These are phyloP conservation scores for Cinclus mexicanus DNA, from an alignment of 2,113 vertebrate species.

Conservation along the genomic window DNA sequence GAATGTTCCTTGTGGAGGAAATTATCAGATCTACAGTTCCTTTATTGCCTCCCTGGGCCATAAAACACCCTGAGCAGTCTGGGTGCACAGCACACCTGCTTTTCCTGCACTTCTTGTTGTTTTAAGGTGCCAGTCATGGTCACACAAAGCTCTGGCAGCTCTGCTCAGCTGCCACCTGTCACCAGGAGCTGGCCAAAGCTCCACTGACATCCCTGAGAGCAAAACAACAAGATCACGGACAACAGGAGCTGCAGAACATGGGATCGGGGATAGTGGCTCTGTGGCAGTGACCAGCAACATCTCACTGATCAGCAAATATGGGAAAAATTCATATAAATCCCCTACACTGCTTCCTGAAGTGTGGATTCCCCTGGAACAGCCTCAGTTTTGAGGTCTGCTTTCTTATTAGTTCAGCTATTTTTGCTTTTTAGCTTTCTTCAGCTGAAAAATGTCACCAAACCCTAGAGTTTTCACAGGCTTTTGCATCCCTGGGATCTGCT, in stretches of 20 bases:
- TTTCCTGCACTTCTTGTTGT: rapidly evolving
- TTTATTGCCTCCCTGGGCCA: background rate
- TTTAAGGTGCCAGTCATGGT: rapidly evolving
- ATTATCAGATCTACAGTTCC: rapidly evolving
- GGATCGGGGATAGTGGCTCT: background rate
- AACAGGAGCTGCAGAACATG: background rate
- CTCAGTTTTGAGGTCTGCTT: background rate
- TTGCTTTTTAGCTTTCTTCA: background rate
- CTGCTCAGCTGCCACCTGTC: background rate
- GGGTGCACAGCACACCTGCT: background rate
- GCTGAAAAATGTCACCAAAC: background rate
- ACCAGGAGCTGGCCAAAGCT: background rate
- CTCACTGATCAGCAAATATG: background rate
- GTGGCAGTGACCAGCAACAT: background rate
- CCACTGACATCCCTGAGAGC: background rate
- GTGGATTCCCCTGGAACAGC: background rate
- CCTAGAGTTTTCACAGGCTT: background rate
- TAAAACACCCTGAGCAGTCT: background rate
- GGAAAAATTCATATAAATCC: background rate
- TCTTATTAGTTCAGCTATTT: background rate
- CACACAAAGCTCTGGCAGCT: background rate
- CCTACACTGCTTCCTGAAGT: background rate
- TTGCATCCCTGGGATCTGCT: background rate
- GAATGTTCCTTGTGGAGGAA: background rate
- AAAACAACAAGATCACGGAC: rapidly evolving